phyloP scores from a whole-genome alignment of 2,888 invertebrate species.

The Caenorhabditis drosophilae region DNA sequence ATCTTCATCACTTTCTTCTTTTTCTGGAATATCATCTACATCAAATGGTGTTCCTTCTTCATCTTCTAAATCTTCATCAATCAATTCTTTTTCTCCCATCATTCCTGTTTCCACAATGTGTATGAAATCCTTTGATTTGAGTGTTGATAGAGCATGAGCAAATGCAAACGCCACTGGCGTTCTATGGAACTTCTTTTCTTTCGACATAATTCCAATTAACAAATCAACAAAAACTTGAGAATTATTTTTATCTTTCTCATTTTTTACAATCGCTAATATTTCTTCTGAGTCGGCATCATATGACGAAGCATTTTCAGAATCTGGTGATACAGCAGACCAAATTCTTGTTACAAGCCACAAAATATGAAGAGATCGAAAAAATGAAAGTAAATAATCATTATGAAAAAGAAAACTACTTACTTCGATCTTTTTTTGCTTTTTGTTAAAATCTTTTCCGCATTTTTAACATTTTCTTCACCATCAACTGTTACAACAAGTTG shows the following conservation, averaged over 20 bases:
- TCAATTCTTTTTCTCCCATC: conserved; percentile 40
- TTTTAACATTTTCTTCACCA: conserved; percentile 37
- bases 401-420: conserved; percentile 8
- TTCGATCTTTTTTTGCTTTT: conserved; percentile 23
- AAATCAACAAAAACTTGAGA: conserved; percentile 49
- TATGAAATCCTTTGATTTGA: conserved; percentile 29
- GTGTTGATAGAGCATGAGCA: conserved; percentile 32
- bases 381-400: not conserved
- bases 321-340: conserved; percentile 32
- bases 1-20: conserved; percentile 19
- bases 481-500: conserved; percentile 32
- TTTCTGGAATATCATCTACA: conserved; percentile 15
- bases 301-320: conserved; percentile 14
- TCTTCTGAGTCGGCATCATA: conserved; percentile 34
- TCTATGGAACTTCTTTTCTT: conserved; percentile 39
- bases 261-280: conserved; percentile 36
- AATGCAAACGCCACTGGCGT: conserved; percentile 40
- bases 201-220: conserved; percentile 42
- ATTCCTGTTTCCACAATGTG: conserved; percentile 47
- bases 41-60: conserved; percentile 41
- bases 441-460: conserved; percentile 33
- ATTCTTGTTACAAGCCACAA: conserved; percentile 36
- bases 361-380: conserved; percentile 34
- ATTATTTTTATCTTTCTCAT: conserved; percentile 26
- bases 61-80: conserved; percentile 34